phyloP scores from a whole-genome alignment of 2,888 invertebrate genomes.

The Epistrophella euchroma region DNA sequence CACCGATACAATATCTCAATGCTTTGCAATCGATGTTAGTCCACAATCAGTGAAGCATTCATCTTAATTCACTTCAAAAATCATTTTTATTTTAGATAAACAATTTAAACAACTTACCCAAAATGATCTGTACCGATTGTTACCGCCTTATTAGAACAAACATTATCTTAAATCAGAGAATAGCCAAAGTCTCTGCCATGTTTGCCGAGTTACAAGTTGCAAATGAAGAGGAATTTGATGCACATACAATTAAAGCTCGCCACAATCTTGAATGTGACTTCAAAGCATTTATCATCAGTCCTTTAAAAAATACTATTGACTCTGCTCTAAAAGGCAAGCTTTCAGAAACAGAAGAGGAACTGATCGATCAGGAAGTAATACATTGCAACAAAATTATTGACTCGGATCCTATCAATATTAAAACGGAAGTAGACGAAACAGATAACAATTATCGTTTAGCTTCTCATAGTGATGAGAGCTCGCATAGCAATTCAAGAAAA shows the following conservation, averaged over 20 bases:
- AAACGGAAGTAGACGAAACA: not conserved
- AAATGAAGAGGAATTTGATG: not conserved
- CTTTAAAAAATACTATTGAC: not conserved
- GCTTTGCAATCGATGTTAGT: slow-evolving; percentile 79
- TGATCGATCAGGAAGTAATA: not conserved
- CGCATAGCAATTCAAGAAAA: not conserved
- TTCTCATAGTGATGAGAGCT: not conserved
- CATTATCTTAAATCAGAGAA: not conserved
- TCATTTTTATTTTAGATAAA: not conserved
- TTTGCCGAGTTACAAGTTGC: not conserved
- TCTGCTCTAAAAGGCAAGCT: not conserved
- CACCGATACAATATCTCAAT: slow-evolving; percentile 80
- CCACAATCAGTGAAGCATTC: not conserved
- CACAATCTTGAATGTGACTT: slow-evolving; percentile 13
- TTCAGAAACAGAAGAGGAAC: not conserved
- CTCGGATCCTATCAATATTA: not conserved
- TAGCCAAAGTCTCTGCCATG: not conserved
- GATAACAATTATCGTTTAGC: no score
- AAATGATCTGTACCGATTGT: slow-evolving; percentile 4
- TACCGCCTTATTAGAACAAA: not conserved
- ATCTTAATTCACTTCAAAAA: not conserved
- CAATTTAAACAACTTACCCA: not conserved
- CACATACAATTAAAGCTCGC: not conserved
- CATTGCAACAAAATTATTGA: not conserved
- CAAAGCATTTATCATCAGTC: not conserved